Evolutionary conservation across 1,140 invertebrate genomes (phyloP), one percentile per base, ranked within the genome.

Genomic region (Alviniconcha marisindica): DNA sequence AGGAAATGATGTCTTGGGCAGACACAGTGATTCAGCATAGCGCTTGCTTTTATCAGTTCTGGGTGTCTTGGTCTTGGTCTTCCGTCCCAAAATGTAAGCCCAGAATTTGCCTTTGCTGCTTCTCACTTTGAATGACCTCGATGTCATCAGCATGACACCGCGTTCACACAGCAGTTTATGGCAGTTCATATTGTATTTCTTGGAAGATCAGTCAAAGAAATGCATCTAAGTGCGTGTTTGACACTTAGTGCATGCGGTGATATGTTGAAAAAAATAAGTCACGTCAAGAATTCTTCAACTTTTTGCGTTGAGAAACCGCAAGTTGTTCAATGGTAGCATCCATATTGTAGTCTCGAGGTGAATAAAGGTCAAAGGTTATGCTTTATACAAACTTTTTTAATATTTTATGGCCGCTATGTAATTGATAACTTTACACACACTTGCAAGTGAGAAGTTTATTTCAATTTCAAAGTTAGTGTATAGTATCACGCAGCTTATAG

Each of bases 1-100:
- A 40, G 95, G 95, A 93, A 97, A 96, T 82, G 94, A 92, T 21
- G 96, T 96, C 91, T 95, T 94, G 54, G 96, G 96, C 21, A 96
- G 92, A 82, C 96, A 93, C 14, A 97, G 87, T n/a, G 95, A 95
- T 33, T 94, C 89, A 91, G 90, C 77, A 73, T 88, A 91, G 73
- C 85, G 86, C 84, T 90, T 90, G 33, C 84, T 87, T 79, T 85
- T 83, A 5, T 71, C 36, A 48, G 54, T 60, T 77, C n/a, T 81
- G 40, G 86, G 93, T 83, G 91, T 92, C 71, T 54, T 36, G 21
- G 2, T 36, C 66, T 51, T 77, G 33, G 15, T 38, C 44, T 48
- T 51, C 63, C 44, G 15, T 38, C 44, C 66, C 1, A 71, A 71
- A 71, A 71, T 40, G 36, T 36, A 71, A 40, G 33, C 40, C 69